phyloP scores from a whole-genome alignment of 2,888 invertebrate species.

The Platycnemis pennipes region DNA sequence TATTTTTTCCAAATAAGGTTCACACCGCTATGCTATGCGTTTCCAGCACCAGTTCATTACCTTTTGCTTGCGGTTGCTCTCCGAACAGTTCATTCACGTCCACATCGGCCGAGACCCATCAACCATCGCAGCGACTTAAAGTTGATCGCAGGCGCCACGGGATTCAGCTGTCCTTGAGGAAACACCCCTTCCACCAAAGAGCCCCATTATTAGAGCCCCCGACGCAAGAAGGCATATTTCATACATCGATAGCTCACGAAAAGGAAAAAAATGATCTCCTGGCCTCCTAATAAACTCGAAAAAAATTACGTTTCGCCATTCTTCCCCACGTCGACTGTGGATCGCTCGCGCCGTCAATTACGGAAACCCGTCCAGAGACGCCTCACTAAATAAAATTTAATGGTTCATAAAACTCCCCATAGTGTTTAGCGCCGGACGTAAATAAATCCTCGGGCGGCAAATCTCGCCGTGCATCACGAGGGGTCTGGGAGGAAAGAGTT shows the following conservation, averaged over 20 bases:
- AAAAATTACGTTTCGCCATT: background rate
- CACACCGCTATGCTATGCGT: too few species aligned
- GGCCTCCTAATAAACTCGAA: background rate
- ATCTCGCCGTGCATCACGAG: background rate
- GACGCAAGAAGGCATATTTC: background rate
- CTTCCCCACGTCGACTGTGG: background rate
- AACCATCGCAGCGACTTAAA: background rate
- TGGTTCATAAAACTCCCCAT: background rate
- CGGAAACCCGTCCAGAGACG: background rate
- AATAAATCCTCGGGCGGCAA: background rate
- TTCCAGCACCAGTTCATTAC: too few species aligned
- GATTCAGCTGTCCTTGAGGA: background rate
- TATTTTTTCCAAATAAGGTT: too few species aligned
- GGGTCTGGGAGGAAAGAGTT: background rate
- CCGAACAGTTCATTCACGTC: background rate
- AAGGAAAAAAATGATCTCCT: background rate
- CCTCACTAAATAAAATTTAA: slow-evolving; percentile 26
- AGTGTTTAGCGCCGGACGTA: background rate
- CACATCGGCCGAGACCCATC: background rate
- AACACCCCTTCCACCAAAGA: background rate
- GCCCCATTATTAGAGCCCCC: background rate
- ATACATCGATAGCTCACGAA: background rate
- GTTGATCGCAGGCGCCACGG: background rate
- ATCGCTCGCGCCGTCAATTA: background rate
- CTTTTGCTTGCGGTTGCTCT: too few species aligned